Conservation (phyloP, 2,888 invertebrate species). For the Platerodrilus igneus region DNA sequence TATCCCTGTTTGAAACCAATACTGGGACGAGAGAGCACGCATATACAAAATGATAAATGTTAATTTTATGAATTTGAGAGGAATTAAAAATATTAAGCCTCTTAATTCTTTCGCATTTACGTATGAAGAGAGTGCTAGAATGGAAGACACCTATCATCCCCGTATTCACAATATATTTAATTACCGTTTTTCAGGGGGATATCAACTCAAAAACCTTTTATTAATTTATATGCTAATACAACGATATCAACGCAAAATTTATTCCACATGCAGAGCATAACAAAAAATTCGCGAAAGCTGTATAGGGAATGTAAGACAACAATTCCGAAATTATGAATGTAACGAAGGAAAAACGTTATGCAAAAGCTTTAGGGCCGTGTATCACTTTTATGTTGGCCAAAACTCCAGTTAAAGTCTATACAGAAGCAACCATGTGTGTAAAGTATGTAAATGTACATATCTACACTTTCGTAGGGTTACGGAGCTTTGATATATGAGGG, state of each 20-base stretch:
- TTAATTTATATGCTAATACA: slow-evolving; percentile 16
- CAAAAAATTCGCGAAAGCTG: slow-evolving; percentile 13
- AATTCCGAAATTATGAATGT: slow-evolving; percentile 21
- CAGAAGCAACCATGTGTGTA: slow-evolving; percentile 40
- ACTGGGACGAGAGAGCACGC: no score
- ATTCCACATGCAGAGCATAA: slow-evolving; percentile 1
- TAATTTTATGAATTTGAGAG: no score
- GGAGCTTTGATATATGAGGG: slow-evolving; percentile 22
- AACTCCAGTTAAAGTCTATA: slow-evolving; percentile 39
- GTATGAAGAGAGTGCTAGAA: no score
- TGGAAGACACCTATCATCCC: no score
- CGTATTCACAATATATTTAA: slow-evolving; percentile 17
- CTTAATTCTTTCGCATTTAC: no score
- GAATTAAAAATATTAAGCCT: no score
- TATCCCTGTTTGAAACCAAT: no score
- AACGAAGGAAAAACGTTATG: slow-evolving; percentile 31
- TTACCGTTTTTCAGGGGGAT: slow-evolving; percentile 11
- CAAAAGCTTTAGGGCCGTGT: slow-evolving; percentile 38
- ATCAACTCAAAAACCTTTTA: slow-evolving; percentile 2
- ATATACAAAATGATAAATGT: no score
- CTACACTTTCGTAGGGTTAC: slow-evolving; percentile 32
- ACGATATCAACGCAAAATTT: slow-evolving; percentile 2
- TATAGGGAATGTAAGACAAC: slow-evolving; percentile 15
- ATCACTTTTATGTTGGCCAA: slow-evolving; percentile 43
- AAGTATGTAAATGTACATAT: slow-evolving; percentile 42